Evolutionary conservation across 2,888 invertebrate genomes (phyloP), one percentile per base, ranked within the genome.

Genomic region (Chloromyia formosa): DNA sequence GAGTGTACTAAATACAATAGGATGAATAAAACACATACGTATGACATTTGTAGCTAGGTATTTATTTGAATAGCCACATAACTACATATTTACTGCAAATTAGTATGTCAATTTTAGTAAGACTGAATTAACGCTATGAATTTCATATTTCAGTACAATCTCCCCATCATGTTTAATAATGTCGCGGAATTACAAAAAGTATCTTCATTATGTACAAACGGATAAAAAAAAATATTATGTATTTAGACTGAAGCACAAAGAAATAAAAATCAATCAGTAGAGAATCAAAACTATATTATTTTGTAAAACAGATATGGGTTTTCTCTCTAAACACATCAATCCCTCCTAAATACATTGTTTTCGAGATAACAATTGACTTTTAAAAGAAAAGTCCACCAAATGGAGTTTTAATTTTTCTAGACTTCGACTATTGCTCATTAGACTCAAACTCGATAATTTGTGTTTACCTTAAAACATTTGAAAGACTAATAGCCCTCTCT

Each of bases 311-410:
- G 27, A 35, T 35, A 35, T 2, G 49, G 18, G 18, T 58, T 42
- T 82, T 88, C 88, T 88, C 87, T 35, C 27, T 87, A 84, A 88
- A 88, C 79, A 87, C 86, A 83, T 88, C 88, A 82, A 87, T 87
- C 79, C 87, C 87, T 79, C 86, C 87, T 84, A 88, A 85, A 85
- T 88, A 88, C 88, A 88, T 73, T 58, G 62, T 73, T 62, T 35
- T 53, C 23, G 42, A 42, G 72, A 72, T 40, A 72, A 72, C 56
- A 72, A 84, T 85, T 87, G 87, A 83, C 87, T 87, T 69, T 58
- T 35, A 35, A 35, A 35, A 66, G 10, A 74, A 16, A 58, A 74
- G 58, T 45, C 68, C 74, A 61, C 61, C 35, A 53, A 73, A 49
- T 40, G 40, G 20, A n/a, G 16, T 45, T 42, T 73, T 49, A 61